These are phyloP conservation scores for Boulengeromyrus knoepffleri DNA, from an alignment of 2,113 vertebrate species.

Conservation along the genomic window DNA sequence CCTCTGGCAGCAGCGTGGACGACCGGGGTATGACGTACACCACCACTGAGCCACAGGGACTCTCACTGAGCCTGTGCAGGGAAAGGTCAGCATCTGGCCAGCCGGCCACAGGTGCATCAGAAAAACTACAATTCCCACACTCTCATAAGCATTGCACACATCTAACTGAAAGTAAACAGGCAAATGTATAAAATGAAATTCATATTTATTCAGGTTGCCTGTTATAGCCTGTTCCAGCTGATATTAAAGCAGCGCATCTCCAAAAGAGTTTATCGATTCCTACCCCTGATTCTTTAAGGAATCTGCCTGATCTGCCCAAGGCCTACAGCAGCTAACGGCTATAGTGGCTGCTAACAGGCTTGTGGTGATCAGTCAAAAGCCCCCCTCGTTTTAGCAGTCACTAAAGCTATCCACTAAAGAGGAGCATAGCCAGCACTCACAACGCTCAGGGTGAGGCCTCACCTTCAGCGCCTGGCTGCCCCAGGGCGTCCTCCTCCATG, in stretches of 20 bases:
- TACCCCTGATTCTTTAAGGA: background rate
- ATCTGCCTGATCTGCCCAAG: background rate
- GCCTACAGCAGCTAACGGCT: background rate
- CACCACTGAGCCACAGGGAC: slow-evolving; percentile 68
- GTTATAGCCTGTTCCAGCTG: background rate
- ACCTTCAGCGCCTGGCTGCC: slow-evolving; percentile 62
- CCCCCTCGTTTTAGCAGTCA: background rate
- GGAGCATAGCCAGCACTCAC: background rate
- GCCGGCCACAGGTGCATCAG: background rate
- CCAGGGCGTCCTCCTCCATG: slow-evolving; percentile 74
- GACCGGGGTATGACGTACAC: slow-evolving; percentile 73
- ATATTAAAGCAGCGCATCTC: background rate
- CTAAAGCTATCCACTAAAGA: background rate
- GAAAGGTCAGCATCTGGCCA: slow-evolving; percentile 69
- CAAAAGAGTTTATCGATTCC: background rate
- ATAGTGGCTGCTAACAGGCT: background rate
- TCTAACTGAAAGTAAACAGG: background rate
- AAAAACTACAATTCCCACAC: background rate
- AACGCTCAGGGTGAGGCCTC: slow-evolving; percentile 3
- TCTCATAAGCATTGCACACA: background rate
- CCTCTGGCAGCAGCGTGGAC: slow-evolving; percentile 73
- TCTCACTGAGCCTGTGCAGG: slow-evolving; percentile 60
- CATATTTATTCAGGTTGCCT: background rate
- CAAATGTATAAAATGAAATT: background rate
- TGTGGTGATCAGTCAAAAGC: background rate